A percentile compares a stretch with the other conserved stretches of the same genome.
These are phyloP conservation scores for Drosophila trapezifrons DNA, from an alignment of 1,140 invertebrate genomes.

Conservation along the genomic window DNA sequence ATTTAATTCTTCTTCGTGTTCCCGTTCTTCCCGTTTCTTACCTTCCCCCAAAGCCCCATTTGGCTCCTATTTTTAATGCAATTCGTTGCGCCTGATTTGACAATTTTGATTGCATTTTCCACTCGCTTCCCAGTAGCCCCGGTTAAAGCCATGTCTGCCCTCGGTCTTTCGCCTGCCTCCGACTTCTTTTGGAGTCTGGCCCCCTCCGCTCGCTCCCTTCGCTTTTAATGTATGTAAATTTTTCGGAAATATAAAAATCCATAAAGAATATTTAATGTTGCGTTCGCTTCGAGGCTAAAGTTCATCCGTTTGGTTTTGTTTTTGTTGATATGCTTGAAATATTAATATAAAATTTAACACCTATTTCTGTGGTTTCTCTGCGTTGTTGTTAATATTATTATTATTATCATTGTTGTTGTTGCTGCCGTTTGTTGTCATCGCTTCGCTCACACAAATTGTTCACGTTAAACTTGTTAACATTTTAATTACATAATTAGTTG, in stretches of 20 bases:
- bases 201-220: not conserved
- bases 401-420: not conserved
- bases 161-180: not conserved
- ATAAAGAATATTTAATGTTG: slow-evolving; percentile 43
- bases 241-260: slow-evolving; percentile 35
- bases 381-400: slow-evolving; percentile 13
- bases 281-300: slow-evolving; percentile 36
- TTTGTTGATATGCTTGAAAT: slow-evolving; percentile 51
- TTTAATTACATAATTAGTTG: slow-evolving; percentile 67
- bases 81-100: slow-evolving; percentile 64
- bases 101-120: slow-evolving; percentile 63
- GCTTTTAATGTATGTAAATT: slow-evolving; percentile 22
- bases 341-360: slow-evolving; percentile 57
- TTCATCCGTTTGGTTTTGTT: slow-evolving; percentile 21
- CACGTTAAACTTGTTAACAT: slow-evolving; percentile 61
- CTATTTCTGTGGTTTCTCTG: slow-evolving; percentile 31
- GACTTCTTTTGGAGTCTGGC: not conserved
- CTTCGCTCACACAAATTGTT: slow-evolving; percentile 44
- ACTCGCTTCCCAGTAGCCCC: slow-evolving; percentile 19
- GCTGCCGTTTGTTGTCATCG: slow-evolving; percentile 28
- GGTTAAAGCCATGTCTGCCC: slow-evolving; percentile 15
- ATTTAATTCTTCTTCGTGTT: not conserved
- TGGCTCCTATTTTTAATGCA: slow-evolving; percentile 54
- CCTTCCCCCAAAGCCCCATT: not conserved
- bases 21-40: not conserved